Evolutionary conservation across 2,888 invertebrate species (phyloP).

Genomic region (Limnephilus auricula): DNA sequence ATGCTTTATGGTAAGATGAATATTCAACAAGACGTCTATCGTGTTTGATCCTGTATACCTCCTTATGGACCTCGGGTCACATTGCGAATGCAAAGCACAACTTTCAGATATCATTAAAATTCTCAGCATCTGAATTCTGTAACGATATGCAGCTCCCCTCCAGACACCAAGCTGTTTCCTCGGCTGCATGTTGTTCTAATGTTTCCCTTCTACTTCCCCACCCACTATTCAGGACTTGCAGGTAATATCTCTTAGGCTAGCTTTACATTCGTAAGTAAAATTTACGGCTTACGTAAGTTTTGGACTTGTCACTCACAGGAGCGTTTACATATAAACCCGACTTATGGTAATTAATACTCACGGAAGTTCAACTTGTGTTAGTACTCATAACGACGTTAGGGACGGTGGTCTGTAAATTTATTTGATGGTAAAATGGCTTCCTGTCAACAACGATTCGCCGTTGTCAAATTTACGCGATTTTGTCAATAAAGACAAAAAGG

Average conservation of each 20-base stretch:
- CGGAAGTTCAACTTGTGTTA: too few relatives aligned
- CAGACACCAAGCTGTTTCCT: not conserved
- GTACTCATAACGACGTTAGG: too few relatives aligned
- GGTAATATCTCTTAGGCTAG: not conserved
- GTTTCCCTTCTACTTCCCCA: not conserved
- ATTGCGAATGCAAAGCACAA: not conserved
- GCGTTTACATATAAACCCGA: too few relatives aligned
- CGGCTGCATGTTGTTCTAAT: not conserved
- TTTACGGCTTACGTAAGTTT: too few relatives aligned
- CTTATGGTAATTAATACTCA: too few relatives aligned
- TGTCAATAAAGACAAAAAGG: too few relatives aligned
- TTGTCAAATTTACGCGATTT: too few relatives aligned
- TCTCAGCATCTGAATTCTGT: not conserved
- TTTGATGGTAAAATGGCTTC: too few relatives aligned
- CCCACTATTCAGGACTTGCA: not conserved
- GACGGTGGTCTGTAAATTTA: too few relatives aligned
- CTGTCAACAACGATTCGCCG: too few relatives aligned
- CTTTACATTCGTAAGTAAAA: too few relatives aligned
- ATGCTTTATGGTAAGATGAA: not conserved
- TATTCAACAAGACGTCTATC: not conserved
- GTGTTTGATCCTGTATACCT: not conserved
- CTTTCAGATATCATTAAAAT: not conserved
- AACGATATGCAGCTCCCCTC: not conserved
- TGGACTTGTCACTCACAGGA: too few relatives aligned
- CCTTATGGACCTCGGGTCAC: not conserved